phyloP scores from a whole-genome alignment of 2,888 invertebrate species.

The Trichacis sp. region DNA sequence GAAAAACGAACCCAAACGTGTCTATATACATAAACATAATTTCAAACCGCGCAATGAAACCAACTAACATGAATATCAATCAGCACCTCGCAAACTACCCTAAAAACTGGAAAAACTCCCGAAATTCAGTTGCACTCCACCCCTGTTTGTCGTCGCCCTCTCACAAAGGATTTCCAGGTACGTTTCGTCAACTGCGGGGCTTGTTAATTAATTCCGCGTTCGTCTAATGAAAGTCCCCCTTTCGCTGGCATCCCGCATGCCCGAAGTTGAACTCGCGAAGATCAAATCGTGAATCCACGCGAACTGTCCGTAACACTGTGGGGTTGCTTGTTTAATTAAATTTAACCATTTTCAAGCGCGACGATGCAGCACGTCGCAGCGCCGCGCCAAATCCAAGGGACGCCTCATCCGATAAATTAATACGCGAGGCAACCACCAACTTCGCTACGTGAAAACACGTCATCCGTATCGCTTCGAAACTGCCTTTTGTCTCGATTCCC shows the following conservation, averaged over 20 bases:
- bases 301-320: slow-evolving; percentile 49
- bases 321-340: slow-evolving; percentile 65
- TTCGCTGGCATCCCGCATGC: slow-evolving; percentile 21
- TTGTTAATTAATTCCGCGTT: slow-evolving; percentile 48
- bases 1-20: too few relatives aligned
- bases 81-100: too few relatives aligned
- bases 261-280: slow-evolving; percentile 57
- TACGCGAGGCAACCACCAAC: slow-evolving; percentile 41
- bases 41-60: too few relatives aligned
- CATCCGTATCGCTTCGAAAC: slow-evolving; percentile 14
- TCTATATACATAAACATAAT: too few relatives aligned
- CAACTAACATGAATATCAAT: too few relatives aligned
- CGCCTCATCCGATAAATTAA: slow-evolving; percentile 52
- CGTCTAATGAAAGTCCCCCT: slow-evolving; percentile 49
- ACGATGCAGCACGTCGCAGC: slow-evolving; percentile 39
- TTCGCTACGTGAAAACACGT: slow-evolving; percentile 25
- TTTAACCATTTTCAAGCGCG: slow-evolving; percentile 60
- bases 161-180: slow-evolving; percentile 6
- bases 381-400: slow-evolving; percentile 32
- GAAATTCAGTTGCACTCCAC: too few relatives aligned
- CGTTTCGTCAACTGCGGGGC: slow-evolving; percentile 18
- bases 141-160: neutral
- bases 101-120: too few relatives aligned
- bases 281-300: slow-evolving; percentile 60
- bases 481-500: slow-evolving; percentile 28